A percentile compares a stretch with the other conserved stretches of the same genome.
These are phyloP conservation scores for Acanthochromis polyacanthus DNA, from an alignment of 2,113 vertebrate species.

Conservation along the genomic window DNA sequence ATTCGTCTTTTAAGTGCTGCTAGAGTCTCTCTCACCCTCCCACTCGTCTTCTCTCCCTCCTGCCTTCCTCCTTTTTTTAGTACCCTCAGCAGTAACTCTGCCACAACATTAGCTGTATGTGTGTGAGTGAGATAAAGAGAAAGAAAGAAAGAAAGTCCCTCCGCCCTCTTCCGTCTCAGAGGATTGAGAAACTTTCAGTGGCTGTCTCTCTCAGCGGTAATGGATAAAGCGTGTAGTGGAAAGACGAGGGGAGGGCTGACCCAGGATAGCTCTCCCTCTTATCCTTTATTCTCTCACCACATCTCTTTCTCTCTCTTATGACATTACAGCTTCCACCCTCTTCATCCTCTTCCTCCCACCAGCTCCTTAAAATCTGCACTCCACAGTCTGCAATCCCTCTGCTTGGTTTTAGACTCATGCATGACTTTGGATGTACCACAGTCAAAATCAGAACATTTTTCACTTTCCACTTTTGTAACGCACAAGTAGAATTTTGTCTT, in stretches of 20 bases:
- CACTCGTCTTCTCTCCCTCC: neutral
- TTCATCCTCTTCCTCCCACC: conserved; percentile 14
- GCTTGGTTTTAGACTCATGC: conserved; percentile 17
- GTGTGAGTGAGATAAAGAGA: conserved; percentile 40
- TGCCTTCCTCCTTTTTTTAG: neutral
- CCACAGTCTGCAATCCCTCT: neutral
- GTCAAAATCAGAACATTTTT: neutral
- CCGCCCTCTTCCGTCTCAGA: conserved; percentile 48
- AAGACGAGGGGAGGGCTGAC: conserved; percentile 21
- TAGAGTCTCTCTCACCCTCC: neutral
- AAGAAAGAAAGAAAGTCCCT: conserved; percentile 40
- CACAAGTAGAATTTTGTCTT: neutral
- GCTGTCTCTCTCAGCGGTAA: conserved; percentile 67
- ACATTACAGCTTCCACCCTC: conserved; percentile 24
- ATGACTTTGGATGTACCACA: conserved; percentile 1
- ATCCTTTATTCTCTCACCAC: conserved; percentile 22
- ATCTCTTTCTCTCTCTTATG: conserved; percentile 7
- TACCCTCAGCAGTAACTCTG: conserved; percentile 1
- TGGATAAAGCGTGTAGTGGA: conserved; percentile 76
- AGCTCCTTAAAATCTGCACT: conserved; percentile 31
- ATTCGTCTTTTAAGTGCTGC: conserved; percentile 19
- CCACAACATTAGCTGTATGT: conserved; percentile 30
- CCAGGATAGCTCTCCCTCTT: conserved; percentile 36
- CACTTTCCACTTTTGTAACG: neutral
- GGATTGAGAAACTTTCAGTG: conserved; percentile 70